Base-by-base conservation (phyloP, 2,797 vertebrate genomes). In the Microctenopoma lineatum region DNA sequence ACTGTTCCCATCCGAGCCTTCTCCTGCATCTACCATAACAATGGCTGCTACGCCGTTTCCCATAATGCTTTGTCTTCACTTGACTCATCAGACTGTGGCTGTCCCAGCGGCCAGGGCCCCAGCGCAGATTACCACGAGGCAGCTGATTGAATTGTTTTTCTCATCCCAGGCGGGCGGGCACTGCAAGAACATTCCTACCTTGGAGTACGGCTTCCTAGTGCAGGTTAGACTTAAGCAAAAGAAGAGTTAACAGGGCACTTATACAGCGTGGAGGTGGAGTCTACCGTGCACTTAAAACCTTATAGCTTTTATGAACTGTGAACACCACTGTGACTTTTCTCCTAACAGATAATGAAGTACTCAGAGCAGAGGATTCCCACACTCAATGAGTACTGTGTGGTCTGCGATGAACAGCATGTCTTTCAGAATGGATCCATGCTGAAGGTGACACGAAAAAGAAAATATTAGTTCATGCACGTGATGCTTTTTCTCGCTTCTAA, bases 381-480 rank as follows among this genome's bases (percentile, higher is more conserved):
- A 0, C 89, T 99, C 79, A 99, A 99, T 0, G 98, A 99, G 82
- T 99, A 99, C 93, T 99, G 98, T 0, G 98, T 99, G 89, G 98
- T 99, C 62, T 99, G 98, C 67, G 98, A 99, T 1, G 98, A 99
- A 73, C 98, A 99, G 92, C 98, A 99, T 34, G 98, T 99, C 92
- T 99, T 99, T 93, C 98, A 99, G 94, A 99, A 99, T 0, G 97
- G 97, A 73, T 99, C 98, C 79, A 99, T 99, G 98, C 94, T 99
- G 63, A 99, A 99, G 97, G 98, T 99, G 89, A 60, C 21, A 26
- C 2, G 44, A 7, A 8, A 57, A 34, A 50, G 53, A 51, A 36
- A 61, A 21, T 5, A 5, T 25, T 55, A 3, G 13, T 26, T 39
- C 1, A 7, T 47, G 25, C 36, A 16, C 34, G 18, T 53, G 16